Conservation (phyloP, 2,888 invertebrate genomes). For the Herminia tarsipennalis region DNA sequence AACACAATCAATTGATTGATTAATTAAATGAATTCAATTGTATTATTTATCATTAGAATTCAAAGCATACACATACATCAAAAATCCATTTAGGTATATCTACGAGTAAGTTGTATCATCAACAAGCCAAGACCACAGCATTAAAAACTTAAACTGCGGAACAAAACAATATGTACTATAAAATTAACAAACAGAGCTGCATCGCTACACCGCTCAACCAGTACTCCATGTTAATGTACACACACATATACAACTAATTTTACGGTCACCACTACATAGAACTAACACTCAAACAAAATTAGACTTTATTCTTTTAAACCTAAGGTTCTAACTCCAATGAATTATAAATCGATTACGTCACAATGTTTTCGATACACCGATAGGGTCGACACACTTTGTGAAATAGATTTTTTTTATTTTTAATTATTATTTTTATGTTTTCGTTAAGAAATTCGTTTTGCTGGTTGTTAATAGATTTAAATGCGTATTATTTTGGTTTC, state of each 20-base stretch:
- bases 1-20: too few relatives aligned
- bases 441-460: conserved; percentile 4
- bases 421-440: conserved; percentile 5
- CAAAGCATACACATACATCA: too few relatives aligned
- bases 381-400: conserved; percentile 32
- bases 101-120: neutral
- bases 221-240: conserved; percentile 64
- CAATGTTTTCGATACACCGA: conserved; percentile 30
- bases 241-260: conserved; percentile 68
- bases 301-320: neutral
- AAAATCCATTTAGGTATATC: too few relatives aligned
- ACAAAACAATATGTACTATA: neutral
- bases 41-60: too few relatives aligned
- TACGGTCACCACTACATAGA: conserved; percentile 56
- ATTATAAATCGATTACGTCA: conserved; percentile 7
- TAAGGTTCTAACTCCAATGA: conserved; percentile 8
- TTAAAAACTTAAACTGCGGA: neutral
- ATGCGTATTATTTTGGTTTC: neutral
- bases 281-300: neutral
- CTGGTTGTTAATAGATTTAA: neutral
- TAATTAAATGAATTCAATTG: too few relatives aligned
- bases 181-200: conserved; percentile 52
- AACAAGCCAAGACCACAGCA: neutral
- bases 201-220: conserved; percentile 50
- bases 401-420: conserved; percentile 4